phyloP scores from a whole-genome alignment of 2,113 vertebrate genomes.

The Erythrolamprus reginae region DNA sequence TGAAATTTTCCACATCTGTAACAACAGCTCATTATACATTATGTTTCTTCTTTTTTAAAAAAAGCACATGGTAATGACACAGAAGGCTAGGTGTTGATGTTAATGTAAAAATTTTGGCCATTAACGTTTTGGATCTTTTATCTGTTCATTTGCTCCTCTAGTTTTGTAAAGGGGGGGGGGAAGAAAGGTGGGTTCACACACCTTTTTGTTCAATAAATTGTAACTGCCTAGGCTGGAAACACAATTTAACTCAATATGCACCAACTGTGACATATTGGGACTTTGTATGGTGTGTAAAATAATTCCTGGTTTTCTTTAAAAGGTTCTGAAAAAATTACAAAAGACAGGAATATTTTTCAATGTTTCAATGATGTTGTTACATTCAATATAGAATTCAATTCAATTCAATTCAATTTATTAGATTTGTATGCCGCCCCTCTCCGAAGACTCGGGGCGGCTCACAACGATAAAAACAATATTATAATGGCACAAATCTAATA shows the following conservation, averaged over 20 bases:
- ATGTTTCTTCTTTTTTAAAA: slow-evolving; percentile 9
- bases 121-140: neutral
- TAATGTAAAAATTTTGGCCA: neutral
- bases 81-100: neutral
- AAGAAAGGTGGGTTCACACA: neutral
- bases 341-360: neutral
- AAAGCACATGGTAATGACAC: neutral
- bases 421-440: too few species aligned
- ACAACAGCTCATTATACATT: neutral
- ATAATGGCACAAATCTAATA: too few species aligned
- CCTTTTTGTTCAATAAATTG: neutral
- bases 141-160: neutral
- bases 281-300: neutral
- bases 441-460: too few species aligned
- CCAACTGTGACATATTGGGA: neutral
- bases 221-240: neutral
- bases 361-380: neutral
- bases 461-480: too few species aligned
- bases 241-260: neutral
- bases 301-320: neutral
- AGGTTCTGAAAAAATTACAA: neutral
- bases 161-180: neutral
- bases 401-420: too few species aligned
- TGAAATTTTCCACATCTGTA: slow-evolving; percentile 23
- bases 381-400: too few species aligned